Conservation (phyloP, 2,888 invertebrate species). For the Tenodera sinensis region DNA sequence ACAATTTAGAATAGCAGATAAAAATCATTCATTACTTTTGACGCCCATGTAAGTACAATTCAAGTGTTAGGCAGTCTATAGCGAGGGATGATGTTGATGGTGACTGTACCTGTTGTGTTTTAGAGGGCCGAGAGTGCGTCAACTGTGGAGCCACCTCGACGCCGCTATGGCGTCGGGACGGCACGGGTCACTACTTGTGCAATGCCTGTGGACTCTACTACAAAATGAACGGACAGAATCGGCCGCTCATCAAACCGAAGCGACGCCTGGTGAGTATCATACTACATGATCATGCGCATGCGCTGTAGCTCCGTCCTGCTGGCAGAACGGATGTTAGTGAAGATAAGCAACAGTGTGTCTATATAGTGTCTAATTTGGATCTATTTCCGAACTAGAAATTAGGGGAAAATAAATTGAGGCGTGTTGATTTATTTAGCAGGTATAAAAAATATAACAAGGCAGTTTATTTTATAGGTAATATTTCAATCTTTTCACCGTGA, state of each 20-base stretch:
- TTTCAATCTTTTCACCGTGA: too few relatives aligned
- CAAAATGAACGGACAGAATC: slow-evolving; percentile 99
- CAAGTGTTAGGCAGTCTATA: neutral
- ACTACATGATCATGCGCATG: slow-evolving; percentile 15
- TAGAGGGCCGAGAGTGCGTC: slow-evolving; percentile 96
- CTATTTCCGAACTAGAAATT: too few relatives aligned
- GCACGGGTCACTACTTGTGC: slow-evolving; percentile 95
- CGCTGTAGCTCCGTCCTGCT: neutral
- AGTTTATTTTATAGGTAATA: too few relatives aligned
- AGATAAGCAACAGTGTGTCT: too few relatives aligned
- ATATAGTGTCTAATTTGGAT: too few relatives aligned
- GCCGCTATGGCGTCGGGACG: slow-evolving; percentile 97
- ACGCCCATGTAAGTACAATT: too few relatives aligned
- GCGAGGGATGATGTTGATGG: neutral
- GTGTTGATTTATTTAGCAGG: too few relatives aligned
- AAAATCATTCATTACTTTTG: too few relatives aligned
- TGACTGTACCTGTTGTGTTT: slow-evolving; percentile 31
- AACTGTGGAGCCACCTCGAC: slow-evolving; percentile 99
- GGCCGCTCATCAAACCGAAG: slow-evolving; percentile 98
- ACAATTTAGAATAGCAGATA: too few relatives aligned
- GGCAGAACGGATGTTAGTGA: too few relatives aligned
- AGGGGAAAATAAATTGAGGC: too few relatives aligned
- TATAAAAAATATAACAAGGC: too few relatives aligned
- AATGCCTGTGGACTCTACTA: slow-evolving; percentile 99
- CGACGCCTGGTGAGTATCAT: slow-evolving; percentile 94